Base-by-base conservation (phyloP, 2,797 vertebrate species). In the Helostoma temminkii region DNA sequence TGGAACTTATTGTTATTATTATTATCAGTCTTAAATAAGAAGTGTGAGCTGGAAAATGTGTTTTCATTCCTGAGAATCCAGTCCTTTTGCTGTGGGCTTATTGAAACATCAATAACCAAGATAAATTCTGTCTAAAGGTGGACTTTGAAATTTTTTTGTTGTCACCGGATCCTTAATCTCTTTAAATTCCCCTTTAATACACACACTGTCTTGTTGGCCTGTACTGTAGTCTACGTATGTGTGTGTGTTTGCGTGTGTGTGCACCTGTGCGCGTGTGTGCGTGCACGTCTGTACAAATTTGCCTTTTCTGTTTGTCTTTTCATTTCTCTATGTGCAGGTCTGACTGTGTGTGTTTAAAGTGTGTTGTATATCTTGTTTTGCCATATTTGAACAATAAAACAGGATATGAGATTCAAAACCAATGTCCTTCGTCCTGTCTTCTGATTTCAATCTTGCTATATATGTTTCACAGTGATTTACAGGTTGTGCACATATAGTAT, bases 121-220 rank as follows among this genome's bases (percentile, higher is more conserved):
- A 19, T 57, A 69, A 55, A 75, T 81, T 73, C 66, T 87, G 81
- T 88, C 73, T 86, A 78, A 50, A 64, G 78, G 81, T 82, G 83
- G 81, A 86, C 72, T 79, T 71, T 80, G 64, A 75, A 70, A 0
- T 15, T 66, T 82, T 84, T 71, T 2, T 80, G 61, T 53, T 82
- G 79, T 88, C 92, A 92, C 92, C 91, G n/a, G 88, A 89, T 88
- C 90, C 91, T 92, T 93, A 92, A 91, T 84, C 84, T 83, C 82
- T 69, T 79, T 64, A 80, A 86, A 86, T 84, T 66, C 85, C 90
- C 90, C 91, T 91, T 92, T 91, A 93, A 93, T 76, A 83, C 83
- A 74, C 76, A 61, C 71, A 22, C 76, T 86, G 76, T 86, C 79
- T 65, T 81, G 72, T 82, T 76, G 71, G 57, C 67, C 60, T 76